Evolutionary conservation across 2,113 vertebrate species (phyloP).

Genomic region (Colistium nudipinnis): DNA sequence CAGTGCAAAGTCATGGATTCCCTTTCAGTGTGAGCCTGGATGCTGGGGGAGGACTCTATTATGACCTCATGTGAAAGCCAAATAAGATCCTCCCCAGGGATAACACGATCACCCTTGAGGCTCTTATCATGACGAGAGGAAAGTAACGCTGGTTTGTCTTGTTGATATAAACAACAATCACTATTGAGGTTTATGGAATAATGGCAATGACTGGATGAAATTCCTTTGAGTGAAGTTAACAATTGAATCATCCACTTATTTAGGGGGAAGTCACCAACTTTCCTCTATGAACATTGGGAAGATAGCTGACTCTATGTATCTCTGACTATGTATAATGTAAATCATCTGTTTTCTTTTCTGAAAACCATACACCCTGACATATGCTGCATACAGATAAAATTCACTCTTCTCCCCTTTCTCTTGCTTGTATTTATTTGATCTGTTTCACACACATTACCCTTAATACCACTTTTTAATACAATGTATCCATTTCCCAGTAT

Average conservation of each 20-base stretch:
- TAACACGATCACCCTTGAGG: slow-evolving; percentile 61
- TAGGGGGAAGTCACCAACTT: neutral
- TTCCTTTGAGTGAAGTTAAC: slow-evolving; percentile 18
- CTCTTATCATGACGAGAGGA: slow-evolving; percentile 52
- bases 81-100: slow-evolving; percentile 64
- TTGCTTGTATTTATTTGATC: neutral
- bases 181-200: slow-evolving; percentile 6
- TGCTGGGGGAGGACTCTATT: slow-evolving; percentile 33
- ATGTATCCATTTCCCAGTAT: too few relatives aligned
- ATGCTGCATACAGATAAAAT: neutral
- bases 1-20: slow-evolving; percentile 34
- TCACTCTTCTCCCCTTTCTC: neutral
- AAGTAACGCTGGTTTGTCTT: slow-evolving; percentile 48
- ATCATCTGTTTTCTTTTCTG: too few relatives aligned
- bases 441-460: too few relatives aligned
- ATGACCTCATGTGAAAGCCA: slow-evolving; percentile 81
- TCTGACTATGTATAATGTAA: too few relatives aligned
- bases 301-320: too few relatives aligned
- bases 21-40: slow-evolving; percentile 43
- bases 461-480: too few relatives aligned
- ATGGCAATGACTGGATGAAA: neutral
- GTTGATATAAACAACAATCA: slow-evolving; percentile 50
- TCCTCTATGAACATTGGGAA: slow-evolving; percentile 1
- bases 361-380: too few relatives aligned
- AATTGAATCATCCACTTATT: neutral